phyloP scores from a whole-genome alignment of 2,797 vertebrate genomes.

The Dromococcyx pavoninus region DNA sequence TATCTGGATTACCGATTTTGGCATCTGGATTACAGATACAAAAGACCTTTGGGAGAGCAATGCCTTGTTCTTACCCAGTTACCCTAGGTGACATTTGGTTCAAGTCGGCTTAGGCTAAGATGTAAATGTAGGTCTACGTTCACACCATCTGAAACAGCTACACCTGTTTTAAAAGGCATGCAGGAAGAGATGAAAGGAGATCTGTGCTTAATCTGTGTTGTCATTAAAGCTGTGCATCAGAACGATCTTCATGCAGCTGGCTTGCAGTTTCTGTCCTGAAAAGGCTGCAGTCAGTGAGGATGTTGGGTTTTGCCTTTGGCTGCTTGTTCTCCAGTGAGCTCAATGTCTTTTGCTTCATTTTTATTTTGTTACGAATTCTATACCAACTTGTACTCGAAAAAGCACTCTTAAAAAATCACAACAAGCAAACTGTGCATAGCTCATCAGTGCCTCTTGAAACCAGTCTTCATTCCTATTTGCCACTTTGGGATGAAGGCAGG shows the following conservation, averaged over 20 bases:
- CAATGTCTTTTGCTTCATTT: not conserved
- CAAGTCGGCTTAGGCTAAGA: not conserved
- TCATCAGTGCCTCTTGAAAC: not conserved
- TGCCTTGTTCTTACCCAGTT: not conserved
- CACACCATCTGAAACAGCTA: not conserved
- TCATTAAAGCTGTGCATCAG: not conserved
- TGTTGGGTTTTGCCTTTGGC: not conserved
- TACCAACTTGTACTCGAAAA: not conserved
- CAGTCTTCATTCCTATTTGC: not conserved
- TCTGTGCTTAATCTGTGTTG: not conserved
- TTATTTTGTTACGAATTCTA: rapidly evolving
- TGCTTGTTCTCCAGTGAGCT: not conserved
- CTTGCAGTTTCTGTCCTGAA: not conserved
- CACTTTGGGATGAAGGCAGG: not conserved
- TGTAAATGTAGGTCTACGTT: not conserved
- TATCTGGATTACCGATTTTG: constrained; percentile 24
- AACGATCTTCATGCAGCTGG: not conserved
- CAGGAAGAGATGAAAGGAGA: not conserved
- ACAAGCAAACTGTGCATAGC: not conserved
- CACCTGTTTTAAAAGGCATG: not conserved
- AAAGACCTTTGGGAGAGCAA: not conserved
- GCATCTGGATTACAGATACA: not conserved
- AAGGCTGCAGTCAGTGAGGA: not conserved
- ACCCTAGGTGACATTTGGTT: not conserved
- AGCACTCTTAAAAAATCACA: not conserved